These are phyloP conservation scores for Trogon surrucura DNA, from an alignment of 2,113 vertebrate genomes.

Conservation along the genomic window DNA sequence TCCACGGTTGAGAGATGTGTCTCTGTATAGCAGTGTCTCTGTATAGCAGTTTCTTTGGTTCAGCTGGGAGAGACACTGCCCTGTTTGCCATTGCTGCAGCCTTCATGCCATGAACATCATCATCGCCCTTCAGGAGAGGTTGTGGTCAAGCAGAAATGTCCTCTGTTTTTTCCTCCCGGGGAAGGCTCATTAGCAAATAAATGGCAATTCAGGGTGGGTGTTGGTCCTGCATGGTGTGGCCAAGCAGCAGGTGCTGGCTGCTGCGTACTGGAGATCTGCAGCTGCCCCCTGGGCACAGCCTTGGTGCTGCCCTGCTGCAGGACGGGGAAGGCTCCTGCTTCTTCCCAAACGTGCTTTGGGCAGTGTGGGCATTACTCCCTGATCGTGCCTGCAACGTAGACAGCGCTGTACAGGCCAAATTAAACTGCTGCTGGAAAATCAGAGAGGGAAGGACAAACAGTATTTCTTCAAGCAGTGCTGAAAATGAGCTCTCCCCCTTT, in stretches of 20 bases:
- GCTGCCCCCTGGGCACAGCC: background rate
- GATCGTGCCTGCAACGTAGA: background rate
- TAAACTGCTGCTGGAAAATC: background rate
- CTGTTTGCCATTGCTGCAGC: background rate
- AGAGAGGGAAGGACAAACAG: background rate
- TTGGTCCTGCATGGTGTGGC: background rate
- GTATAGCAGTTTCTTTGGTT: background rate
- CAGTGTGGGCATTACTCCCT: background rate
- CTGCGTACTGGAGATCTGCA: background rate
- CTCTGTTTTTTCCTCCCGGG: background rate
- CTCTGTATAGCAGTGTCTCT: background rate
- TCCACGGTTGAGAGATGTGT: background rate
- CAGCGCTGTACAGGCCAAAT: background rate
- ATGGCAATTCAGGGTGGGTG: background rate
- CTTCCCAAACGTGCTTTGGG: background rate
- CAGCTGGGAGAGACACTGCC: background rate
- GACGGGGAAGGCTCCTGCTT: background rate
- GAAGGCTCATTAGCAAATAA: background rate
- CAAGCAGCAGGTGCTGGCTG: background rate
- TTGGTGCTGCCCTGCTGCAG: background rate
- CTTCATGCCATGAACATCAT: background rate
- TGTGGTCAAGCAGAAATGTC: background rate
- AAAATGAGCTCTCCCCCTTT: background rate
- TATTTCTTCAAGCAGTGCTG: background rate
- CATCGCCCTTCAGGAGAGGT: background rate